Evolutionary conservation across 2,113 vertebrate genomes (phyloP).

Genomic region (Corythornis madagascariensis): DNA sequence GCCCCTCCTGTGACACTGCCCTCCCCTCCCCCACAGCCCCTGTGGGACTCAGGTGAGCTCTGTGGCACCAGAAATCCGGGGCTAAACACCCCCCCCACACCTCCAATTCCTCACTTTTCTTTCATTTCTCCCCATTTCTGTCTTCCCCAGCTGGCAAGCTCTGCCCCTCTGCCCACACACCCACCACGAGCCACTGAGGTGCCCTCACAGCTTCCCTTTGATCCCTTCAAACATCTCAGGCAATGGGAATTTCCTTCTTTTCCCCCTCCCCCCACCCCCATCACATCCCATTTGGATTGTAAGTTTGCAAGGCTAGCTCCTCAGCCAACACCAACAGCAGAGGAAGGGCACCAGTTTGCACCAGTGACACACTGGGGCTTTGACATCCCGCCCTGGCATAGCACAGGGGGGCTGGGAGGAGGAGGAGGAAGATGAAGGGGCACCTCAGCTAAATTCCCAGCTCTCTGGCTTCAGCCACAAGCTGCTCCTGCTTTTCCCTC

Average conservation of each 20-base stretch:
- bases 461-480: neutral
- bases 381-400: neutral
- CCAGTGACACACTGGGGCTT: neutral
- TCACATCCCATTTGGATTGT: neutral
- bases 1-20: neutral
- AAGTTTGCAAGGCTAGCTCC: fast-evolving
- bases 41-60: neutral
- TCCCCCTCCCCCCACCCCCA: neutral
- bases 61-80: neutral
- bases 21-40: neutral
- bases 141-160: neutral
- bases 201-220: neutral
- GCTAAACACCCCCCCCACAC: neutral
- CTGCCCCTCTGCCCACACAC: fast-evolving
- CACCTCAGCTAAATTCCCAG: neutral
- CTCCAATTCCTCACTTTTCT: neutral
- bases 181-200: neutral
- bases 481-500: neutral
- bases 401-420: neutral
- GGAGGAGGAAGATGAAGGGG: neutral
- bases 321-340: neutral
- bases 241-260: neutral
- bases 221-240: neutral
- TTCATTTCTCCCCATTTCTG: neutral
- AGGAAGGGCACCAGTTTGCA: neutral